phyloP scores from a whole-genome alignment of 2,113 vertebrate genomes.

The Ptyas mucosa region DNA sequence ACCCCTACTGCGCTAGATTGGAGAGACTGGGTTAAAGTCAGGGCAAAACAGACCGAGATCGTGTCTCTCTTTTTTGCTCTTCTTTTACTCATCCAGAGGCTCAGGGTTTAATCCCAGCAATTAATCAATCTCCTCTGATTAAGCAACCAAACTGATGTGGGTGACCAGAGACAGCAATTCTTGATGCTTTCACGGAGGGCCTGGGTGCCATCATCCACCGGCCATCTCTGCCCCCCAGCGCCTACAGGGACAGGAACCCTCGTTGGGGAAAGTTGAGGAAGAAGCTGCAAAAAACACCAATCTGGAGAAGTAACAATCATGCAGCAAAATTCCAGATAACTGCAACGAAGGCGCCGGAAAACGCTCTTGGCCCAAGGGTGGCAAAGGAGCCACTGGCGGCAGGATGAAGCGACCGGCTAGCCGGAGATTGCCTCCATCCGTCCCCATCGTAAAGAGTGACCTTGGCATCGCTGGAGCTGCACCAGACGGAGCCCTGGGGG shows the following conservation, averaged over 20 bases:
- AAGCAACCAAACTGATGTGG: neutral
- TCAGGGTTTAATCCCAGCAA: neutral
- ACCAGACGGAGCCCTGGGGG: neutral
- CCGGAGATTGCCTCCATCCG: neutral
- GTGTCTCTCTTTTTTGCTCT: neutral
- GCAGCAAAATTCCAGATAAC: neutral
- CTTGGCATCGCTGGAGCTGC: neutral
- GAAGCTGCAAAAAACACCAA: neutral
- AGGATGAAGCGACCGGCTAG: neutral
- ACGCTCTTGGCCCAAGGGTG: neutral
- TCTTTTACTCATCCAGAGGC: neutral
- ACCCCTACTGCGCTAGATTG: neutral
- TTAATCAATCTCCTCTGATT: neutral
- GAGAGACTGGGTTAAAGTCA: neutral
- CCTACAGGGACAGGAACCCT: neutral
- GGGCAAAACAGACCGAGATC: no score
- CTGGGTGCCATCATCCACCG: no score
- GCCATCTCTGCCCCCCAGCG: neutral
- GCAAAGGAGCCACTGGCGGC: rapidly evolving
- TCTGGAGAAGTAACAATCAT: neutral
- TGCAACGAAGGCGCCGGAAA: neutral
- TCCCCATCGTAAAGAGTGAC: neutral
- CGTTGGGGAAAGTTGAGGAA: neutral
- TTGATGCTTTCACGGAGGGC: no score
- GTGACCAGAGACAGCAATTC: no score